Evolutionary conservation across 2,113 vertebrate genomes (phyloP).

Genomic region (Vulpes vulpes): DNA sequence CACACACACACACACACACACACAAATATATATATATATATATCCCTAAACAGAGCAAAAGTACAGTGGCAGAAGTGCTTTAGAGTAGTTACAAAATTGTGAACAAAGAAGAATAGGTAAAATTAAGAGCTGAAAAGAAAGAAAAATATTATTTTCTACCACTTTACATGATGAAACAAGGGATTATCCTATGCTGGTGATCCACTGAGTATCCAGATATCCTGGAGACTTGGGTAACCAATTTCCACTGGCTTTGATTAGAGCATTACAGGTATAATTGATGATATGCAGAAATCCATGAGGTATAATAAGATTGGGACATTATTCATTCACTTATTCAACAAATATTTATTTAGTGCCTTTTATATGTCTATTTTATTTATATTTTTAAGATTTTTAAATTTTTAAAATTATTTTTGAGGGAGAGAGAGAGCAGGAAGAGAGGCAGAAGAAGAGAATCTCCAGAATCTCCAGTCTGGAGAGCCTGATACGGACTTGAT

Average conservation of each 20-base stretch:
- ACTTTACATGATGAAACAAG: background rate
- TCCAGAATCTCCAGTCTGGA: background rate
- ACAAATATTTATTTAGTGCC: background rate
- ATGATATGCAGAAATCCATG: background rate
- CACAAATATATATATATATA: too few species aligned
- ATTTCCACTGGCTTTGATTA: background rate
- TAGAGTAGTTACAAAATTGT: background rate
- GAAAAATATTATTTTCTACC: background rate
- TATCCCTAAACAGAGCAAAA: background rate
- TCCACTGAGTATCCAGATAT: background rate
- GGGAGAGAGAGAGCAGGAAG: background rate
- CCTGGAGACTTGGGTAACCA: background rate
- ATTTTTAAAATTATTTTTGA: background rate
- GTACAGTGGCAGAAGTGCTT: background rate
- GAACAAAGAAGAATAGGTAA: background rate
- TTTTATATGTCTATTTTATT: background rate
- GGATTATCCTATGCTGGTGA: background rate
- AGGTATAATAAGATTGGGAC: background rate
- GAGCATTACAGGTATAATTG: background rate
- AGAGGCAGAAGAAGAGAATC: background rate
- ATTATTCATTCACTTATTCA: background rate
- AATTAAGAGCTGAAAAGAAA: background rate
- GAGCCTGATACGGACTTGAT: background rate
- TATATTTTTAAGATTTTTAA: background rate
- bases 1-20: too few species aligned